Evolutionary conservation across 2,888 invertebrate genomes (phyloP).

Genomic region (Dryobota labecula): DNA sequence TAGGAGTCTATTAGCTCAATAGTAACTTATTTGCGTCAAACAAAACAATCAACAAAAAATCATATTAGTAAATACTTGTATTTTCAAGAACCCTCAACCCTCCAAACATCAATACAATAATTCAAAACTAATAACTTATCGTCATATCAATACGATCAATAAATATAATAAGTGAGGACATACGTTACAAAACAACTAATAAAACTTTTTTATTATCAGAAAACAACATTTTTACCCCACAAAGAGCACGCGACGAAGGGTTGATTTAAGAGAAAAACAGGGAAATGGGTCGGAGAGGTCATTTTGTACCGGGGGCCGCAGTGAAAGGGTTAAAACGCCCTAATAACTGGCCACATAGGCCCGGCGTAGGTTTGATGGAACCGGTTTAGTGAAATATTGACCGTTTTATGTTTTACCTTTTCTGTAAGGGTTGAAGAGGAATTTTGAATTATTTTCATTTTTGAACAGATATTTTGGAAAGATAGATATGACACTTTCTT

Average conservation of each 20-base stretch:
- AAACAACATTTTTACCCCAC: conserved; percentile 82
- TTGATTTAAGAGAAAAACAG: conserved; percentile 81
- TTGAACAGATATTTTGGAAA: neutral
- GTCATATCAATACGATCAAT: conserved; percentile 75
- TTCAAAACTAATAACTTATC: conserved; percentile 78
- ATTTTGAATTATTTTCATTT: neutral
- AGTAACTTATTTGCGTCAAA: neutral
- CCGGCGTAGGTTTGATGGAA: conserved; percentile 52
- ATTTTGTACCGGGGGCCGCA: conserved; percentile 74
- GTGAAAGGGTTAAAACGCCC: conserved; percentile 85
- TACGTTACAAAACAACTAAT: conserved; percentile 82
- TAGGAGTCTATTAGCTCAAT: neutral
- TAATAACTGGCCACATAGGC: conserved; percentile 81
- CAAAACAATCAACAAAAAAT: neutral
- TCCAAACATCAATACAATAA: conserved; percentile 60
- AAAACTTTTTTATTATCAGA: conserved; percentile 80
- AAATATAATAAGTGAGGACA: conserved; percentile 77
- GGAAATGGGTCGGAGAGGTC: conserved; percentile 86
- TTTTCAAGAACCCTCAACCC: conserved; percentile 29
- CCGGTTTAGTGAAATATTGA: conserved; percentile 56
- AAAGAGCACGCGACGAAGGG: conserved; percentile 80
- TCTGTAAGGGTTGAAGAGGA: neutral
- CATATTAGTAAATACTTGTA: neutral
- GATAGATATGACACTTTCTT: neutral
- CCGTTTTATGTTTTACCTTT: conserved; percentile 45